These are phyloP conservation scores for Microtus oregoni DNA, from an alignment of 2,113 vertebrate genomes.

Conservation along the genomic window DNA sequence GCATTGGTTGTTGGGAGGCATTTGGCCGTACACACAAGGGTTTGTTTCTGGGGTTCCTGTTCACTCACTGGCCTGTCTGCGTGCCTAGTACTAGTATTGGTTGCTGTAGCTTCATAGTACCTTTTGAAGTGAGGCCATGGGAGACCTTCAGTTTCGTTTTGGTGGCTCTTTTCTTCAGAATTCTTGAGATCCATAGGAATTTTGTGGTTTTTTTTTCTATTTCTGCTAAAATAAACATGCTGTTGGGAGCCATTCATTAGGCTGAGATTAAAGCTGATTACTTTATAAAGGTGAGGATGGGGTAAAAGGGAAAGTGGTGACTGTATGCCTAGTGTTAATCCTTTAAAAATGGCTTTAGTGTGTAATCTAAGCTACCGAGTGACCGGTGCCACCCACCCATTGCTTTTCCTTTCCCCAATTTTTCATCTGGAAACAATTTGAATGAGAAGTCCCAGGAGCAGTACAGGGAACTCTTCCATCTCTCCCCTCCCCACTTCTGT, in stretches of 20 bases:
- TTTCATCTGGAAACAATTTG: slow-evolving; percentile 32
- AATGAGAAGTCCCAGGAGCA: neutral
- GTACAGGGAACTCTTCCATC: neutral
- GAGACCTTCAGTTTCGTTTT: neutral
- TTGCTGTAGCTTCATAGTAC: neutral
- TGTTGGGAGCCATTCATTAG: neutral
- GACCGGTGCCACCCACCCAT: neutral
- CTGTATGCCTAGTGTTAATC: neutral
- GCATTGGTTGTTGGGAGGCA: neutral
- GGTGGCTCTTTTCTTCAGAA: slow-evolving; percentile 22
- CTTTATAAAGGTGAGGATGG: neutral
- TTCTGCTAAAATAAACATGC: neutral
- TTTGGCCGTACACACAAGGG: neutral
- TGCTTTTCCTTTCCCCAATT: neutral
- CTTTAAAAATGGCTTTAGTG: neutral
- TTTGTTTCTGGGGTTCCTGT: neutral
- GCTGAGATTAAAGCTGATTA: neutral
- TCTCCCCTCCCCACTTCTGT: neutral
- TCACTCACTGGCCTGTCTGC: neutral
- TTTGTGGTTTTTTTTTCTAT: neutral
- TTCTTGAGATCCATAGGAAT: slow-evolving; percentile 3
- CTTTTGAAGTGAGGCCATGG: slow-evolving; percentile 7
- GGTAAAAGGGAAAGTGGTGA: too few species aligned
- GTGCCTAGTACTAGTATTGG: neutral
- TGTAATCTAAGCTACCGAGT: neutral